A percentile compares a stretch with the other conserved stretches of the same genome.
Evolutionary conservation across 2,113 vertebrate species (phyloP).

Genomic region (Potamarius usumacintae): DNA sequence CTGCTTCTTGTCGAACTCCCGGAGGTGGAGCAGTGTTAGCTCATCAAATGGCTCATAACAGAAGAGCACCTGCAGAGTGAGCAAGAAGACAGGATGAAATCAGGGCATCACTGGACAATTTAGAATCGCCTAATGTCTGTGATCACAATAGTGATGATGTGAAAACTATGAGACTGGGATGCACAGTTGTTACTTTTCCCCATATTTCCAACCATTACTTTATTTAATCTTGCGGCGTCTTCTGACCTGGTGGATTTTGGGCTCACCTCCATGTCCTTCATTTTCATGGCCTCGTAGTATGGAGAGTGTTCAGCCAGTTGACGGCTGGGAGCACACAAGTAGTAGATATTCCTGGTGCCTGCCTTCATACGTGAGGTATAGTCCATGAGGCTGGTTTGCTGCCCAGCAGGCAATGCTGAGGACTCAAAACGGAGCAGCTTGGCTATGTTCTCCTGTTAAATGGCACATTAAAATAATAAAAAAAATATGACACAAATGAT

Average conservation of each 20-base stretch:
- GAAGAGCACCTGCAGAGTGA: constrained; percentile 85
- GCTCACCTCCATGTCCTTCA: constrained; percentile 91
- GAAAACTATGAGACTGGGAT: neutral
- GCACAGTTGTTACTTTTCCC: neutral
- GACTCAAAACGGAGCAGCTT: constrained; percentile 91
- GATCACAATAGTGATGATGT: neutral
- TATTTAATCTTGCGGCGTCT: neutral
- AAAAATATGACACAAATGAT: neutral
- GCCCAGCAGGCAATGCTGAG: constrained; percentile 80
- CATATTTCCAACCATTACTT: neutral
- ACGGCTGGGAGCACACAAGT: constrained; percentile 89
- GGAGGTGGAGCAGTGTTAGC: constrained; percentile 89
- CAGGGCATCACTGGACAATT: neutral
- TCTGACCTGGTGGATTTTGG: neutral
- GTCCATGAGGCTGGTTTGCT: constrained; percentile 86
- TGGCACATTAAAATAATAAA: neutral
- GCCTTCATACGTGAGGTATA: constrained; percentile 88
- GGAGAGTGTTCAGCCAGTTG: constrained; percentile 91
- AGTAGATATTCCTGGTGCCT: constrained; percentile 91
- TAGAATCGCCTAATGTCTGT: neutral
- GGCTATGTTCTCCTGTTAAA: constrained; percentile 85
- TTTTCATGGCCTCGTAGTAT: constrained; percentile 95
- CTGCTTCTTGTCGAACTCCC: constrained; percentile 94
- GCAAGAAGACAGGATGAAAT: neutral
- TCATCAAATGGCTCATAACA: constrained; percentile 98